These are phyloP conservation scores for Drymodes brunneopygia DNA, from an alignment of 2,113 vertebrate species.

Conservation along the genomic window DNA sequence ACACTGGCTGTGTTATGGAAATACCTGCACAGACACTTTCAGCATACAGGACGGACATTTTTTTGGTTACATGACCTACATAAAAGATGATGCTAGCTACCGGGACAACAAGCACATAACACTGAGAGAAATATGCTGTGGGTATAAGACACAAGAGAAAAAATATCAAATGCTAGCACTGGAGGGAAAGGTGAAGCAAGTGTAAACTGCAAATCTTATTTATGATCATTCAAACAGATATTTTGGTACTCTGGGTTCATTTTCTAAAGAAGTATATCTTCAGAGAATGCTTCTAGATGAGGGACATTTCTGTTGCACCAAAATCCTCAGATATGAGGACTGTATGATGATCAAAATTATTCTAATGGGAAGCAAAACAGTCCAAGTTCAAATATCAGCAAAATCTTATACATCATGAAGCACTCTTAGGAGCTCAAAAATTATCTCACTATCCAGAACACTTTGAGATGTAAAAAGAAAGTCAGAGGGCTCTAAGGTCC, in stretches of 20 bases:
- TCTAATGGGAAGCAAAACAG: background rate
- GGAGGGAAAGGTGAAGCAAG: background rate
- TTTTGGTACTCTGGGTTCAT: background rate
- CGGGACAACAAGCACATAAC: background rate
- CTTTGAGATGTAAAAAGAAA: background rate
- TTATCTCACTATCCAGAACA: background rate
- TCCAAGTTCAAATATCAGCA: background rate
- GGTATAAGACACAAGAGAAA: background rate
- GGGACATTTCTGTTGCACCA: background rate
- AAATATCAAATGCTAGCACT: background rate
- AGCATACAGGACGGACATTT: background rate
- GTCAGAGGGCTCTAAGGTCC: background rate
- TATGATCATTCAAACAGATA: background rate
- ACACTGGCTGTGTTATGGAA: fast-evolving
- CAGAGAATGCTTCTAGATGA: background rate
- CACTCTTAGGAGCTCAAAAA: background rate
- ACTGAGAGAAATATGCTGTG: background rate
- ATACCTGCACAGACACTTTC: background rate
- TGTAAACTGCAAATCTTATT: background rate
- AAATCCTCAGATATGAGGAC: background rate
- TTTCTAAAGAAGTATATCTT: background rate
- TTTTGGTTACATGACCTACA: background rate
- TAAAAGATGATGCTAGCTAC: fast-evolving
- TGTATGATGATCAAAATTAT: background rate
- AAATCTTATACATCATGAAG: background rate